These are phyloP conservation scores for Teleiodes luculella DNA, from an alignment of 2,888 invertebrate genomes.

Conservation along the genomic window DNA sequence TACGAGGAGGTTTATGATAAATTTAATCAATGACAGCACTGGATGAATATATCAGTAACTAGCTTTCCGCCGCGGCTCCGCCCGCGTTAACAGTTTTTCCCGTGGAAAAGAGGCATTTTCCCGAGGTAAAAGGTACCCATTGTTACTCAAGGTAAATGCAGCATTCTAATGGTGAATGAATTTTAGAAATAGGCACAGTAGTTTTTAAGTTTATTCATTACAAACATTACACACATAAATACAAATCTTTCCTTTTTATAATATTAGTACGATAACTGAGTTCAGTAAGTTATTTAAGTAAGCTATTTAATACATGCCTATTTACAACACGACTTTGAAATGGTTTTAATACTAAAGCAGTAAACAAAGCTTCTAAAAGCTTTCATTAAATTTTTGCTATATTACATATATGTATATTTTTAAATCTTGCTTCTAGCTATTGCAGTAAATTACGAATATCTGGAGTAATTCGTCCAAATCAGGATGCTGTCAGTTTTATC, in stretches of 20 bases:
- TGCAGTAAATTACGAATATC: not conserved
- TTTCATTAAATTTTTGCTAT: not conserved
- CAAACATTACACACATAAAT: too few relatives aligned
- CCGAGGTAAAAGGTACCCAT: too few relatives aligned
- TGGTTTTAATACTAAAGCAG: not conserved
- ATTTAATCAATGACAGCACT: conserved; percentile 41
- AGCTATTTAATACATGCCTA: not conserved
- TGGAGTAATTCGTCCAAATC: not conserved
- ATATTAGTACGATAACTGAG: too few relatives aligned
- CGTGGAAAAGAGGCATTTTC: too few relatives aligned
- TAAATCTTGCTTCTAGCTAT: not conserved
- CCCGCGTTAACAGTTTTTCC: too few relatives aligned
- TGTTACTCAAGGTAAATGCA: too few relatives aligned
- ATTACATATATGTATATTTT: not conserved
- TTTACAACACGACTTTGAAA: not conserved
- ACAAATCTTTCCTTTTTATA: too few relatives aligned
- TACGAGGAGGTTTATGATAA: conserved; percentile 40
- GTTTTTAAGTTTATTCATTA: too few relatives aligned
- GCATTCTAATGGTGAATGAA: too few relatives aligned
- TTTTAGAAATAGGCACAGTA: too few relatives aligned
- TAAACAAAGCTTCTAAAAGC: too few relatives aligned
- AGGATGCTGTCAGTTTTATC: not conserved
- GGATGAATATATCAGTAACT: conserved; percentile 45
- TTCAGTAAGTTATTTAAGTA: conserved; percentile 25
- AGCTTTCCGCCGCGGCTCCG: too few relatives aligned